A percentile compares a stretch with the other conserved stretches of the same genome.
These are phyloP conservation scores for Himalopsyche kuldschensis DNA, from an alignment of 2,888 invertebrate species.

Conservation along the genomic window DNA sequence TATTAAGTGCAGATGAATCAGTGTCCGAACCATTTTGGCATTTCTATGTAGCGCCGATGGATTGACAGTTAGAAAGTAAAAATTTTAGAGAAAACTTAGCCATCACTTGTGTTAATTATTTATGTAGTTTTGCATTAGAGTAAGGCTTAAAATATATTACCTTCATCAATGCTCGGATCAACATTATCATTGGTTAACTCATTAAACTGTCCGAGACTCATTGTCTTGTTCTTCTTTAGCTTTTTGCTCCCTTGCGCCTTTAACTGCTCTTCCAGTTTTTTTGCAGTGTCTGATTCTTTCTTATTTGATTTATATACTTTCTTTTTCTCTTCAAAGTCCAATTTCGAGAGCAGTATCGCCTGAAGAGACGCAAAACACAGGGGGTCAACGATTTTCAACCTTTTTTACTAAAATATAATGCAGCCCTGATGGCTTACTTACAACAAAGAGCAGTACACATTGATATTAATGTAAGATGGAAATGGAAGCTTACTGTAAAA, in stretches of 20 bases:
- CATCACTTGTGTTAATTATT: too few relatives aligned
- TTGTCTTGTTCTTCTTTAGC: slow-evolving; percentile 67
- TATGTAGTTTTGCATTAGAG: too few relatives aligned
- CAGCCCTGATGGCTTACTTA: too few relatives aligned
- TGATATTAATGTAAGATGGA: neutral
- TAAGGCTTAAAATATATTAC: neutral
- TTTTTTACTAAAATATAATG: neutral
- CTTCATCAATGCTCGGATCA: neutral
- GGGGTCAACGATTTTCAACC: too few relatives aligned
- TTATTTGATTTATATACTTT: slow-evolving; percentile 55
- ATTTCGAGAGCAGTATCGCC: slow-evolving; percentile 74
- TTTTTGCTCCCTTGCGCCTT: slow-evolving; percentile 53
- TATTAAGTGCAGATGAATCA: too few relatives aligned
- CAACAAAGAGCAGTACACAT: neutral
- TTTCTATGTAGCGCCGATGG: too few relatives aligned
- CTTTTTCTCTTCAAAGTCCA: slow-evolving; percentile 70
- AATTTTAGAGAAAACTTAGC: too few relatives aligned
- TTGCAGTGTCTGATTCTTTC: slow-evolving; percentile 50
- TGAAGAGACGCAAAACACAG: slow-evolving; percentile 51
- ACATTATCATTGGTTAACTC: slow-evolving; percentile 44
- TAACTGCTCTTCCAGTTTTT: slow-evolving; percentile 50
- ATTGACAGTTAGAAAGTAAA: too few relatives aligned
- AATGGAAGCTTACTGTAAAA: neutral
- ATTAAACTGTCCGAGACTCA: slow-evolving; percentile 77
- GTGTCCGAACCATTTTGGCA: too few relatives aligned